Evolutionary conservation across 2,113 vertebrate genomes (phyloP).

Genomic region (Ciconia boyciana): DNA sequence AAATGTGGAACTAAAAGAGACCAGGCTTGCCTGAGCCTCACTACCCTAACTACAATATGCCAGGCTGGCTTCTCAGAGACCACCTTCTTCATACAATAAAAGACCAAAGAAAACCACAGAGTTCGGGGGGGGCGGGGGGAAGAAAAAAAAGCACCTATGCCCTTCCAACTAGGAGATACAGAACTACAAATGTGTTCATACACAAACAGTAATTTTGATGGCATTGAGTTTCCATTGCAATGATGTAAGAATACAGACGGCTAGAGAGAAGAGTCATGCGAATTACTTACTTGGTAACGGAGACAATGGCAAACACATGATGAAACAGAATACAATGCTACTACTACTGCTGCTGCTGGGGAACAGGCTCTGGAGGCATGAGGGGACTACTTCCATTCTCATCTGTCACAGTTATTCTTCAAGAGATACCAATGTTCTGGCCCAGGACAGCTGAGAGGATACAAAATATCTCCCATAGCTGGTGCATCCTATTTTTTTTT

Average conservation of each 20-base stretch:
- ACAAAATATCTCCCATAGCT: not conserved
- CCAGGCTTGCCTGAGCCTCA: not conserved
- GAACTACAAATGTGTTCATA: not conserved
- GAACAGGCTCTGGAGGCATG: not conserved
- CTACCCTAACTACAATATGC: not conserved
- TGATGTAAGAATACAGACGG: not conserved
- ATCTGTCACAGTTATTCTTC: not conserved
- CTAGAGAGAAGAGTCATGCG: not conserved
- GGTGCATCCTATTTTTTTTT: not conserved
- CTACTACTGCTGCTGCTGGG: not conserved
- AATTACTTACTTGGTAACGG: not conserved
- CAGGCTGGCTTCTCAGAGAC: not conserved
- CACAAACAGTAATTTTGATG: not conserved
- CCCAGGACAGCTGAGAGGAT: not conserved
- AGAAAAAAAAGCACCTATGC: not conserved
- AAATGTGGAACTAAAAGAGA: not conserved
- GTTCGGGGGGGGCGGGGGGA: not conserved
- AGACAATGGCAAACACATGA: fast-evolving
- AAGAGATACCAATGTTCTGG: not conserved
- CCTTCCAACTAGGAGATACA: not conserved
- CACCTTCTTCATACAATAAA: not conserved
- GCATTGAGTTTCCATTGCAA: not conserved
- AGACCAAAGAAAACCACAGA: not conserved
- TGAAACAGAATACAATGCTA: not conserved
- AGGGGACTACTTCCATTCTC: not conserved